Conservation (phyloP, 1,140 invertebrate species). For the Drosophila santomea region DNA sequence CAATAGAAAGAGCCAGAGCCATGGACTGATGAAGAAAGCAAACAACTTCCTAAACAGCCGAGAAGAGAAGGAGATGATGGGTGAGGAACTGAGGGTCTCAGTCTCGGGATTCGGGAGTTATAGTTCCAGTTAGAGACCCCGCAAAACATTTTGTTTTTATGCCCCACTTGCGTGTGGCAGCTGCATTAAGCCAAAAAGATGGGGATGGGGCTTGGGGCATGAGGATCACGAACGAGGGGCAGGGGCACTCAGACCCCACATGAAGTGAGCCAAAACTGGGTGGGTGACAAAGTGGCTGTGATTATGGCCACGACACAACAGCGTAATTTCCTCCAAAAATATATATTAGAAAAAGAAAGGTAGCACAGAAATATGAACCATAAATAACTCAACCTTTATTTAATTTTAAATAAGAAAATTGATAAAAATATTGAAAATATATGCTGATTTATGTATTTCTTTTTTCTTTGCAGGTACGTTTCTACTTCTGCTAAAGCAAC, state of each 20-base stretch:
- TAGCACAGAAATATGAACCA: not conserved
- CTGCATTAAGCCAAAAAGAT: slow-evolving; percentile 62
- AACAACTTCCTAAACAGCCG: slow-evolving; percentile 57
- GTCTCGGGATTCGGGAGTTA: slow-evolving; percentile 13
- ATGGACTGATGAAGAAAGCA: slow-evolving; percentile 29
- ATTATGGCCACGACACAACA: slow-evolving; percentile 64
- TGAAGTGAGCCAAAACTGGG: slow-evolving; percentile 51
- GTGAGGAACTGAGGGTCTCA: too few species aligned
- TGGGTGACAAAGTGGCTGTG: slow-evolving; percentile 79
- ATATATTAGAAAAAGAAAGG: not conserved
- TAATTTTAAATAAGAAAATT: not conserved
- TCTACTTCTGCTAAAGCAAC: not conserved
- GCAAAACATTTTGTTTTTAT: slow-evolving; percentile 78
- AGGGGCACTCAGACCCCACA: slow-evolving; percentile 15
- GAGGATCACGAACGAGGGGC: not conserved
- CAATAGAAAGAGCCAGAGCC: slow-evolving; percentile 13
- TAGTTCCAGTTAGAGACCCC: slow-evolving; percentile 23
- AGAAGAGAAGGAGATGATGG: not conserved
- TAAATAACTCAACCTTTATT: too few species aligned
- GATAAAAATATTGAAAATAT: not conserved
- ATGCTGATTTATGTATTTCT: not conserved
- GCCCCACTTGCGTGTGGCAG: slow-evolving; percentile 76
- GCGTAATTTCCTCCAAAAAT: slow-evolving; percentile 1
- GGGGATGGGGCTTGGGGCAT: not conserved
- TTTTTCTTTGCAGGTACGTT: slow-evolving; percentile 1